phyloP scores from a whole-genome alignment of 2,113 vertebrate genomes.

The Pachypanchax playfairii region DNA sequence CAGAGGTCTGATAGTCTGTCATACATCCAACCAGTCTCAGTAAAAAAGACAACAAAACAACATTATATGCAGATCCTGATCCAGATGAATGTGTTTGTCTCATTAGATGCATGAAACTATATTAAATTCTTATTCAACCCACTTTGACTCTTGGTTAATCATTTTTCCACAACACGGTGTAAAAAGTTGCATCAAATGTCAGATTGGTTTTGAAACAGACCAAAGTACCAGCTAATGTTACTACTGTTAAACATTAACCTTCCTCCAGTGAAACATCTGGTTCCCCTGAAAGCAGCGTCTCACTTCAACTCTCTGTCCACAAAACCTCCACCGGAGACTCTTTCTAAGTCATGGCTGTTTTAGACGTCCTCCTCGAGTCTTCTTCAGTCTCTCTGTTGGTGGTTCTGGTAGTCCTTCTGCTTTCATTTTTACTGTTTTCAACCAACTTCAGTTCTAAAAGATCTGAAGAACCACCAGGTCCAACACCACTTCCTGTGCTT shows the following conservation, averaged over 20 bases:
- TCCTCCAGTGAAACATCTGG: background rate
- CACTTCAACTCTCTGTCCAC: background rate
- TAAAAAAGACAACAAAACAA: no score
- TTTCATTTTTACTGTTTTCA: background rate
- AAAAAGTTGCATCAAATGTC: no score
- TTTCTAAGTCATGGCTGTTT: conserved; percentile 13
- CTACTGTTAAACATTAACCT: background rate
- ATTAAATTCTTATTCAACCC: no score
- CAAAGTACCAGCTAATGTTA: background rate
- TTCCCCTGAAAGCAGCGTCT: background rate
- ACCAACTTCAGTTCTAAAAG: background rate
- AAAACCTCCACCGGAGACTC: background rate
- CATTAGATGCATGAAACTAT: no score
- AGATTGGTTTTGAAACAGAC: background rate
- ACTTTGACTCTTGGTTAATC: no score
- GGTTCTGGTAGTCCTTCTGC: conserved; percentile 24
- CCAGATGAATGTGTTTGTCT: no score
- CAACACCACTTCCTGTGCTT: conserved; percentile 38
- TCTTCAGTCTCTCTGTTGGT: conserved; percentile 7
- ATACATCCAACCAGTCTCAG: no score
- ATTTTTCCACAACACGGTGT: no score
- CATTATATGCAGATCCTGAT: no score
- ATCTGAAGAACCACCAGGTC: conserved; percentile 44
- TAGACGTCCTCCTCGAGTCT: conserved; percentile 2
- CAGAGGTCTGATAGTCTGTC: no score